A percentile compares a stretch with the other conserved stretches of the same genome.
phyloP scores from a whole-genome alignment of 2,888 invertebrate species.

The Ramazzottius varieornatus region DNA sequence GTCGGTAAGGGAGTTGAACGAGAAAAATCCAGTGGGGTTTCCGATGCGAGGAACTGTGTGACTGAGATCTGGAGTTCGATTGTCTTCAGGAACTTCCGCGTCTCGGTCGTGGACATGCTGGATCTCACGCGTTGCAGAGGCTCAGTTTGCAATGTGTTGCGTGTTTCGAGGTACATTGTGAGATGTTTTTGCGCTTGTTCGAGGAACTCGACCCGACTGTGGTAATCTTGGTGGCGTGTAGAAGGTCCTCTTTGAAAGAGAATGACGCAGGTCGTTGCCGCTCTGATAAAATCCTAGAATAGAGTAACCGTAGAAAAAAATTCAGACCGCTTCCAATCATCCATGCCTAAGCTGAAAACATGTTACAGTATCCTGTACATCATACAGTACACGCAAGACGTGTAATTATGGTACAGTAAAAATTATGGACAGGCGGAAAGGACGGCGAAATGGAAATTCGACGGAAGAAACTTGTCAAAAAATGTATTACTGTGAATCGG shows the following conservation, averaged over 20 bases:
- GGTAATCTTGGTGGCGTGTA: neutral
- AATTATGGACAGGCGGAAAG: too few species aligned
- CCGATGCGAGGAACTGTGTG: neutral
- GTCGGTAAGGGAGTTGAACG: neutral
- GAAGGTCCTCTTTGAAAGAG: neutral
- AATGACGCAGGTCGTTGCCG: neutral
- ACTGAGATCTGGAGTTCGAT: neutral
- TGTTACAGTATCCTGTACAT: too few species aligned
- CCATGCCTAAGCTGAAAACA: too few species aligned
- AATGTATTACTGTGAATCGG: too few species aligned
- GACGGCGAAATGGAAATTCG: too few species aligned
- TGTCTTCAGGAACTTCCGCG: neutral
- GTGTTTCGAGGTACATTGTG: neutral
- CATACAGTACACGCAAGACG: too few species aligned
- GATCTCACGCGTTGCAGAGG: neutral
- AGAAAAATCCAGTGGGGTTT: neutral
- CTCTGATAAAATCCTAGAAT: neutral
- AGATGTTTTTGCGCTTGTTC: neutral
- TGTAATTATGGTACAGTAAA: too few species aligned
- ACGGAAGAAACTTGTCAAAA: too few species aligned
- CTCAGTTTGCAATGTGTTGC: neutral
- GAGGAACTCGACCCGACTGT: neutral
- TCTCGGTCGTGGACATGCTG: neutral
- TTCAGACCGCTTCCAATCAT: neutral
- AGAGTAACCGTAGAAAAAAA: neutral